phyloP scores from a whole-genome alignment of 2,888 invertebrate species.

The Sphaerophoria taeniata region DNA sequence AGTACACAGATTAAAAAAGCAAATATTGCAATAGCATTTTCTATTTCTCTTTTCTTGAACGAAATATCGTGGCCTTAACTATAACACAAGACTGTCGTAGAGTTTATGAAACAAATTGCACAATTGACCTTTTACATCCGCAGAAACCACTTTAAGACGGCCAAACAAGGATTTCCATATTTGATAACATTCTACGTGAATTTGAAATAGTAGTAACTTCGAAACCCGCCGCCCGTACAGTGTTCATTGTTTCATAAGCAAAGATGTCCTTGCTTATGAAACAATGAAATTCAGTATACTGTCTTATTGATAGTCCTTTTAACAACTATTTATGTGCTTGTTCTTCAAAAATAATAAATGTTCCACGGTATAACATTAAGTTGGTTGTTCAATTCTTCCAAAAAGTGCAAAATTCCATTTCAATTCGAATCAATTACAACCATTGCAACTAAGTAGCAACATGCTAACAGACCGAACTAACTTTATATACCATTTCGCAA shows the following conservation, averaged over 20 bases:
- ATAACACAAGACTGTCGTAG: constrained; percentile 33
- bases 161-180: constrained; percentile 65
- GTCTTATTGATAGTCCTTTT: no score
- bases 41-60: no score
- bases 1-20: no score
- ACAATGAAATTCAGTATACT: no score
- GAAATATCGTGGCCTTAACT: no score
- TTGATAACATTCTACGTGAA: constrained; percentile 25
- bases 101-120: constrained; percentile 56
- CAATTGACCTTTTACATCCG: constrained; percentile 69
- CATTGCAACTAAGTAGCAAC: constrained; percentile 32
- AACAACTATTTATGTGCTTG: neutral
- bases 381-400: constrained; percentile 9
- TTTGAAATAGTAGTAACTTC: constrained; percentile 14
- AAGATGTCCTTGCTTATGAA: no score
- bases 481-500: neutral
- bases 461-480: neutral
- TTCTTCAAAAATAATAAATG: no score
- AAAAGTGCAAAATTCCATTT: constrained; percentile 19
- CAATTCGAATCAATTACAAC: constrained; percentile 6
- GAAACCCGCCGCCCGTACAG: neutral
- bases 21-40: no score
- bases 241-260: no score
- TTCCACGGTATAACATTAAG: neutral
- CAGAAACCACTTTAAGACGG: constrained; percentile 64